Evolutionary conservation across 2,888 invertebrate genomes (phyloP).

Genomic region (Alviniconcha strummeri): DNA sequence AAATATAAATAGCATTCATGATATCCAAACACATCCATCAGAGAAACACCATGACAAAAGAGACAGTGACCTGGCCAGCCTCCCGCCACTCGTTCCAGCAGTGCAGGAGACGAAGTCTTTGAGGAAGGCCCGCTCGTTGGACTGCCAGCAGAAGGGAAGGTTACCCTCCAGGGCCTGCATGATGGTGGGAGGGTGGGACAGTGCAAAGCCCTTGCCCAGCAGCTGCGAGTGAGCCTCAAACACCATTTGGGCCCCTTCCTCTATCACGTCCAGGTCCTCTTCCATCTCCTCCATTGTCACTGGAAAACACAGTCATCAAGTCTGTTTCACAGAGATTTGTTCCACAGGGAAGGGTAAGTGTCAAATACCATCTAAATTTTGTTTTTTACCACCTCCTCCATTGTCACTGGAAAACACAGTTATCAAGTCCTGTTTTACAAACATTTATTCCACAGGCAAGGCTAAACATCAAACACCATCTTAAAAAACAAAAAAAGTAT

Average conservation of each 20-base stretch:
- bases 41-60: no score
- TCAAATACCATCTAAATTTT: conserved; percentile 78
- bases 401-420: conserved; percentile 54
- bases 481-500: no score
- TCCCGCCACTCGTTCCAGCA: conserved; percentile 90
- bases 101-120: conserved; percentile 93
- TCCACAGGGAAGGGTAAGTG: no score
- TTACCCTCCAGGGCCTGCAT: conserved; percentile 93
- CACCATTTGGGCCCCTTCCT: conserved; percentile 80
- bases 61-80: conserved; percentile 81
- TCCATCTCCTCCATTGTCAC: conserved; percentile 78
- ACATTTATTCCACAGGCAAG: no score
- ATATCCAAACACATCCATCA: no score
- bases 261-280: conserved; percentile 83
- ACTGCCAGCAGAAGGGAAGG: conserved; percentile 84
- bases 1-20: no score
- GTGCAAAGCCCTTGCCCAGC: conserved; percentile 91
- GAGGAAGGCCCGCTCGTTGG: conserved; percentile 93
- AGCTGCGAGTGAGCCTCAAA: conserved; percentile 83
- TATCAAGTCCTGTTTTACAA: no score
- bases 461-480: no score
- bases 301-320: conserved; percentile 20
- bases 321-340: no score
- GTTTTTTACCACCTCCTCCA: conserved; percentile 81
- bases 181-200: conserved; percentile 89